A percentile compares a stretch with the other conserved stretches of the same genome.
phyloP scores from a whole-genome alignment of 2,113 vertebrate species.

The Brachionichthys hirsutus region DNA sequence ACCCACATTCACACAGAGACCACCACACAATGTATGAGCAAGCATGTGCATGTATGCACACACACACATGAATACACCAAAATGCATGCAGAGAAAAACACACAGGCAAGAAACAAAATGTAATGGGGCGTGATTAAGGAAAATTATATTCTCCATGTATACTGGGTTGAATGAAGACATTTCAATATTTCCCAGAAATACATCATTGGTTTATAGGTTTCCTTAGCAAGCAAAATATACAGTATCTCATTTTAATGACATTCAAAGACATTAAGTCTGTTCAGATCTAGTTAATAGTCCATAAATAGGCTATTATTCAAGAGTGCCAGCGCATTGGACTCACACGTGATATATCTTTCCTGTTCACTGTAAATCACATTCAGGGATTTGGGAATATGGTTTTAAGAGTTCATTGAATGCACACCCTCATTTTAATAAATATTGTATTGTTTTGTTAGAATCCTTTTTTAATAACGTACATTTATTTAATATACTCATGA shows the following conservation, averaged over 20 bases:
- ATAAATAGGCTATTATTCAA: constrained; percentile 46
- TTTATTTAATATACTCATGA: background rate
- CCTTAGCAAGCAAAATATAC: constrained; percentile 46
- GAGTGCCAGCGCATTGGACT: constrained; percentile 19
- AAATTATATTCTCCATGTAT: constrained; percentile 49
- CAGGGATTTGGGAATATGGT: constrained; percentile 23
- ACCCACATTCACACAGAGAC: constrained; percentile 19
- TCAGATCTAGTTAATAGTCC: constrained; percentile 49
- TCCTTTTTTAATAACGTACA: constrained; percentile 20
- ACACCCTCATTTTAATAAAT: constrained; percentile 31
- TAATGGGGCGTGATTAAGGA: constrained; percentile 61
- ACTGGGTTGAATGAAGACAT: constrained; percentile 53
- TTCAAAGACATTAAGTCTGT: constrained; percentile 42
- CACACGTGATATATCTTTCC: constrained; percentile 15
- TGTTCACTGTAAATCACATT: constrained; percentile 16
- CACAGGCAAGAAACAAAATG: constrained; percentile 39
- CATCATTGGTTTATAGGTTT: constrained; percentile 46
- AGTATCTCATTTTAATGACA: constrained; percentile 48
- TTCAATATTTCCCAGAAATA: constrained; percentile 45
- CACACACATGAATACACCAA: constrained; percentile 33
- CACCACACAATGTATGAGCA: constrained; percentile 29
- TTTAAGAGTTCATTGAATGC: constrained; percentile 21
- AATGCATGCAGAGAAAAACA: constrained; percentile 35
- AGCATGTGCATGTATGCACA: constrained; percentile 20
- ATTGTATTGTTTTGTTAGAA: constrained; percentile 12